Conservation (phyloP, 2,797 vertebrate species). For the Ataeniobius toweri region DNA sequence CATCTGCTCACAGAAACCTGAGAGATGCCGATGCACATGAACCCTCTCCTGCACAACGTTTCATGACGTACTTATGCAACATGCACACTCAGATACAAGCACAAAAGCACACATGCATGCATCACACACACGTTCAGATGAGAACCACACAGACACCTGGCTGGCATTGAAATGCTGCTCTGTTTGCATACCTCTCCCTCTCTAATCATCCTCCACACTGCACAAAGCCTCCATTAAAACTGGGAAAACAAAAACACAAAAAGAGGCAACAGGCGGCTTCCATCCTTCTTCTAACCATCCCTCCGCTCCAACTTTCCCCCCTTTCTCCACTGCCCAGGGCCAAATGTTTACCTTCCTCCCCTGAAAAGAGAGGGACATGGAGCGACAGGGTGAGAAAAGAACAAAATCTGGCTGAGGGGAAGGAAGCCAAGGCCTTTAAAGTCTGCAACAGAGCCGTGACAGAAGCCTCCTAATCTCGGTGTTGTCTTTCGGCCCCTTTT, state of each 20-base stretch:
- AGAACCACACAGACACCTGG: conserved; percentile 64
- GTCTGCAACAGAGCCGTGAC: conserved; percentile 86
- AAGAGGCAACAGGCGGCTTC: conserved; percentile 68
- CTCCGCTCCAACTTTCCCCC: conserved; percentile 44
- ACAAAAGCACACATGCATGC: conserved; percentile 34
- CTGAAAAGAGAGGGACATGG: conserved; percentile 74
- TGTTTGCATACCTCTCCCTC: conserved; percentile 73
- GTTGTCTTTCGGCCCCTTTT: conserved; percentile 85
- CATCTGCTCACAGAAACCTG: conserved; percentile 14
- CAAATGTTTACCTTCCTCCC: conserved; percentile 73
- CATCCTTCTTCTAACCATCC: conserved; percentile 61
- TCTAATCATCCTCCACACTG: conserved; percentile 65
- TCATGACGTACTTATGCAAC: conserved; percentile 12
- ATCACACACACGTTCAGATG: conserved; percentile 28
- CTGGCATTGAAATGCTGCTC: conserved; percentile 56
- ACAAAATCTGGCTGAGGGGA: conserved; percentile 84
- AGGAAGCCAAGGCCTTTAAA: conserved; percentile 84
- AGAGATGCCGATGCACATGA: conserved; percentile 9
- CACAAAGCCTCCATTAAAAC: conserved; percentile 76
- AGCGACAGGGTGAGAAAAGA: conserved; percentile 75
- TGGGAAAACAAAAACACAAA: conserved; percentile 72
- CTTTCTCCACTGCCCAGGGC: conserved; percentile 44
- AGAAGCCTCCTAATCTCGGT: conserved; percentile 87
- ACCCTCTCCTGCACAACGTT: conserved; percentile 24
- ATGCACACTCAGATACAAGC: conserved; percentile 16